A percentile compares a stretch with the other conserved stretches of the same genome.
phyloP scores from a whole-genome alignment of 2,113 vertebrate genomes.

The Prinia subflava region DNA sequence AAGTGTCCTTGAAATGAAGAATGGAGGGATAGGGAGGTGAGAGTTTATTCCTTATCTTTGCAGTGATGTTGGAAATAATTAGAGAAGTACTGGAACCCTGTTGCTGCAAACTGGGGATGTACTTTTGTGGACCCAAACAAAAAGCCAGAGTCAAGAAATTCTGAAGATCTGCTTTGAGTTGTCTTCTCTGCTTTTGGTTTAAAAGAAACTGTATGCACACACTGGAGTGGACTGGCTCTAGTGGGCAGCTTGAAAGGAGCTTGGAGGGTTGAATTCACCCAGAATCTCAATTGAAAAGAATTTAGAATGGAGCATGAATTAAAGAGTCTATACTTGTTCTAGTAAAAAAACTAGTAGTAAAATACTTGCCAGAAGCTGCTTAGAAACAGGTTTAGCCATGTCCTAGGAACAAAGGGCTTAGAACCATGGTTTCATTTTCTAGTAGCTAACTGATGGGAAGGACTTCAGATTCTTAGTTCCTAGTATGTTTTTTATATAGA shows the following conservation, averaged over 20 bases:
- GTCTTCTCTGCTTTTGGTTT: not conserved
- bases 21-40: not conserved
- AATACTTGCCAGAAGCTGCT: not conserved
- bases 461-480: not conserved
- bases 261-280: not conserved
- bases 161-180: not conserved
- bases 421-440: not conserved
- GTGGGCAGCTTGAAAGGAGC: not conserved
- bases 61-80: not conserved
- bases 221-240: not conserved
- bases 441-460: not conserved
- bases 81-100: not conserved
- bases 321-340: not conserved
- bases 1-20: not conserved
- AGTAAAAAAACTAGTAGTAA: not conserved
- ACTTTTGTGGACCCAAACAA: not conserved
- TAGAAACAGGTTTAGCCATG: not conserved
- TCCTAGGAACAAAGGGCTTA: not conserved
- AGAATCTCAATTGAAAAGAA: not conserved
- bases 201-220: fast-evolving
- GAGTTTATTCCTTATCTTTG: not conserved
- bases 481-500: not conserved
- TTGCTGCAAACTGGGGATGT: not conserved
- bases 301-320: not conserved
- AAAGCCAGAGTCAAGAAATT: not conserved